Percentiles rank a stretch among this genome's conserved stretches.
These are phyloP conservation scores for Cepaea nemoralis DNA, from an alignment of 1,140 invertebrate species.

Conservation along the genomic window DNA sequence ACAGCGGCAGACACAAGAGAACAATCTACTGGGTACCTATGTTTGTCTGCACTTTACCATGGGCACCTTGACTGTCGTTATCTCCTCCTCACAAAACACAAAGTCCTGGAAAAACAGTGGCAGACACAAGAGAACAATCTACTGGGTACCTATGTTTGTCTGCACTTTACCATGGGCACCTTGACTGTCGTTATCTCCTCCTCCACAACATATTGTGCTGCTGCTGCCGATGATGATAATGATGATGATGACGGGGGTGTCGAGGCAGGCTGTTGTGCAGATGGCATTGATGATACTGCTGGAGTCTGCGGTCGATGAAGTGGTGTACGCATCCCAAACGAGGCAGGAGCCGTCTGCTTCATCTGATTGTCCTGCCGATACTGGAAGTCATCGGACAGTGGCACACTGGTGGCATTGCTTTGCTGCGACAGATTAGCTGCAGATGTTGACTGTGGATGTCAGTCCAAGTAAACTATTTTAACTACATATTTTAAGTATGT, in stretches of 20 bases:
- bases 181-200: slow-evolving; percentile 38
- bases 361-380: background rate
- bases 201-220: slow-evolving; percentile 31
- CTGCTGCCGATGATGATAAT: background rate
- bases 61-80: slow-evolving; percentile 37
- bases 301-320: background rate
- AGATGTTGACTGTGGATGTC: background rate
- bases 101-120: no score
- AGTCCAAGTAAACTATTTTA: no score
- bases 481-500: no score
- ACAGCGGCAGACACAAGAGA: no score
- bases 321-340: background rate
- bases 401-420: no score
- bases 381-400: no score
- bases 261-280: background rate
- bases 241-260: background rate
- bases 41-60: slow-evolving; percentile 27
- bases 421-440: background rate
- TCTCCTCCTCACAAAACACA: slow-evolving; percentile 38
- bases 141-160: background rate
- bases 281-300: background rate
- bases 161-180: slow-evolving; percentile 36
- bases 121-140: background rate
- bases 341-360: background rate
- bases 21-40: background rate